phyloP scores from a whole-genome alignment of 2,113 vertebrate species.

The Delphinus delphis region DNA sequence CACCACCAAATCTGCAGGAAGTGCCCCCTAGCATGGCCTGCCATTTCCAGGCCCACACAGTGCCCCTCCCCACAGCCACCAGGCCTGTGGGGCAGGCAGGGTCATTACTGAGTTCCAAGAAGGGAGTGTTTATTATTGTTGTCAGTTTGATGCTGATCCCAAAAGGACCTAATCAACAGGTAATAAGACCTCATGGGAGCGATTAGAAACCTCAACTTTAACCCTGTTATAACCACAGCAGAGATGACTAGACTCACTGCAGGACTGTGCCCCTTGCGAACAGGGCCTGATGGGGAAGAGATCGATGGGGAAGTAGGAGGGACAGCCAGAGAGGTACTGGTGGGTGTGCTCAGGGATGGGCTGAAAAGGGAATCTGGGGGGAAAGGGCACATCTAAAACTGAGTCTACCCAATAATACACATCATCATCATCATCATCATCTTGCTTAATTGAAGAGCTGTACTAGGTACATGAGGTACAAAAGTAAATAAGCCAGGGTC shows the following conservation, averaged over 20 bases:
- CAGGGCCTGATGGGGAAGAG: no score
- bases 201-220: conserved; percentile 92
- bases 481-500: background rate
- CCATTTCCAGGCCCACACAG: background rate
- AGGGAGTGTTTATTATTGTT: conserved; percentile 90
- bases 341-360: background rate
- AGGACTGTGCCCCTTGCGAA: background rate
- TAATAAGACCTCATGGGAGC: conserved; percentile 94
- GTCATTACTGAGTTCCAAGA: conserved; percentile 78
- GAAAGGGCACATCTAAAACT: background rate
- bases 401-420: background rate
- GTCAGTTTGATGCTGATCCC: conserved; percentile 91
- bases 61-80: conserved; percentile 15
- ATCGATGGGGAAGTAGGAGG: fast-evolving
- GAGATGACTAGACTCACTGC: background rate
- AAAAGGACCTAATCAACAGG: conserved; percentile 94
- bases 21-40: background rate
- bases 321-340: background rate
- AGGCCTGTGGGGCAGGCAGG: conserved; percentile 56
- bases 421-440: background rate
- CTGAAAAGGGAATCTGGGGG: background rate
- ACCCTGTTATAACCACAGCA: conserved; percentile 86
- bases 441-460: background rate
- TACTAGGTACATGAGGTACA: background rate
- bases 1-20: background rate